A percentile compares a stretch with the other conserved stretches of the same genome.
phyloP scores from a whole-genome alignment of 2,888 invertebrate species.

The Boloria selene region DNA sequence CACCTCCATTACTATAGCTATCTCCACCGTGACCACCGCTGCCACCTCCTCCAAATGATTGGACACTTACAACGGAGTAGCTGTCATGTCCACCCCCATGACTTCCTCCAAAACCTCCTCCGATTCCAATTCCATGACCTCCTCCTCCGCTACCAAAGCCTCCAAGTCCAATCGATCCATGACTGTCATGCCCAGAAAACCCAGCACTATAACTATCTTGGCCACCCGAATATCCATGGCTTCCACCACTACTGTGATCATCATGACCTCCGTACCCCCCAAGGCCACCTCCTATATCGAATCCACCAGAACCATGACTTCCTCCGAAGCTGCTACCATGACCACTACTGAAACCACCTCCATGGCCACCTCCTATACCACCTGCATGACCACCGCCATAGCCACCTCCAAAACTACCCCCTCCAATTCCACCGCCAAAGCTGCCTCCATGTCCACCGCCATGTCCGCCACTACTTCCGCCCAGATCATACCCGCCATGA shows the following conservation, averaged over 20 bases:
- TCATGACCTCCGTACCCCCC: conserved; percentile 36
- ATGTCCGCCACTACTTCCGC: conserved; percentile 14
- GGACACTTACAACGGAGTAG: conserved; percentile 41
- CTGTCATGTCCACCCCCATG: conserved; percentile 41
- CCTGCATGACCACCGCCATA: conserved; percentile 38
- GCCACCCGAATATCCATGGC: conserved; percentile 36
- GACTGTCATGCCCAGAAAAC: conserved; percentile 33
- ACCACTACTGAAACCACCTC: conserved; percentile 38
- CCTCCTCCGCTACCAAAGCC: conserved; percentile 29
- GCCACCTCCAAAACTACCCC: conserved; percentile 41
- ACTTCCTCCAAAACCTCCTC: conserved; percentile 40
- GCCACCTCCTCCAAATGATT: conserved; percentile 39
- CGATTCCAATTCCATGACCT: conserved; percentile 36
- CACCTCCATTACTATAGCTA: conserved; percentile 42
- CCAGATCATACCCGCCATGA: conserved; percentile 40
- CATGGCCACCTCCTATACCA: conserved; percentile 25
- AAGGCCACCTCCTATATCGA: conserved; percentile 40
- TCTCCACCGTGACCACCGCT: conserved; percentile 46
- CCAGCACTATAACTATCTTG: conserved; percentile 34
- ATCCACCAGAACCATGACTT: conserved; percentile 31
- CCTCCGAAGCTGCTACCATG: conserved; percentile 35
- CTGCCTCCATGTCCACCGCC: conserved; percentile 39
- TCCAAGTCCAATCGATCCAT: conserved; percentile 25
- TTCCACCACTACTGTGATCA: conserved; percentile 42
- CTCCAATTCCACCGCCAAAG: conserved; percentile 39